Percentiles rank a stretch among this genome's conserved stretches.
These are phyloP conservation scores for Mylabris phalerata DNA, from an alignment of 1,140 invertebrate genomes.

Conservation along the genomic window DNA sequence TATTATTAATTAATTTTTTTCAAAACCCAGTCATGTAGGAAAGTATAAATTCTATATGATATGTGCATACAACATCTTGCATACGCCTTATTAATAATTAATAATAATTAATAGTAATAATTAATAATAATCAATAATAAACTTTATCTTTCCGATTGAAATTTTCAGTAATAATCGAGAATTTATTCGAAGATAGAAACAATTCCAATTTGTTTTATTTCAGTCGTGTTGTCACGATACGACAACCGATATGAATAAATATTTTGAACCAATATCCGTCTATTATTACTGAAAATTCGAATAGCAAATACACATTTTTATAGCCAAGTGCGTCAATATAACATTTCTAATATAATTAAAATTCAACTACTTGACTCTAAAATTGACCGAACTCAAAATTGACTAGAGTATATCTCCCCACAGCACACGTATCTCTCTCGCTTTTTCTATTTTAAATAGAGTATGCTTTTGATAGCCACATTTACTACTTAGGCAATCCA, in stretches of 20 bases:
- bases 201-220: too few relatives aligned
- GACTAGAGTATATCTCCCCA: slow-evolving; percentile 40
- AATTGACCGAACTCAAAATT: slow-evolving; percentile 44
- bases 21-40: slow-evolving; percentile 28
- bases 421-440: slow-evolving; percentile 29
- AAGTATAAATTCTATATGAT: slow-evolving; percentile 40
- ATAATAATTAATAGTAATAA: too few relatives aligned
- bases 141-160: too few relatives aligned
- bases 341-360: slow-evolving; percentile 26
- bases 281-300: too few relatives aligned
- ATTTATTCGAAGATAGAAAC: too few relatives aligned
- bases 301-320: slow-evolving; percentile 7
- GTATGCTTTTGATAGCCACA: slow-evolving; percentile 27
- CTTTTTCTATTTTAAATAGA: slow-evolving; percentile 17
- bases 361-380: slow-evolving; percentile 33
- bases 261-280: too few relatives aligned
- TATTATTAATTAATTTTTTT: neutral
- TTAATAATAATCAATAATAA: too few relatives aligned
- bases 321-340: slow-evolving; percentile 23
- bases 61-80: slow-evolving; percentile 35
- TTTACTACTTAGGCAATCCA: slow-evolving; percentile 35
- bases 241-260: too few relatives aligned
- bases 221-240: too few relatives aligned
- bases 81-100: slow-evolving; percentile 16
- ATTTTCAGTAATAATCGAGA: too few relatives aligned